Evolutionary conservation across 2,888 invertebrate genomes (phyloP).

Genomic region (Strigamia transsilvanica): DNA sequence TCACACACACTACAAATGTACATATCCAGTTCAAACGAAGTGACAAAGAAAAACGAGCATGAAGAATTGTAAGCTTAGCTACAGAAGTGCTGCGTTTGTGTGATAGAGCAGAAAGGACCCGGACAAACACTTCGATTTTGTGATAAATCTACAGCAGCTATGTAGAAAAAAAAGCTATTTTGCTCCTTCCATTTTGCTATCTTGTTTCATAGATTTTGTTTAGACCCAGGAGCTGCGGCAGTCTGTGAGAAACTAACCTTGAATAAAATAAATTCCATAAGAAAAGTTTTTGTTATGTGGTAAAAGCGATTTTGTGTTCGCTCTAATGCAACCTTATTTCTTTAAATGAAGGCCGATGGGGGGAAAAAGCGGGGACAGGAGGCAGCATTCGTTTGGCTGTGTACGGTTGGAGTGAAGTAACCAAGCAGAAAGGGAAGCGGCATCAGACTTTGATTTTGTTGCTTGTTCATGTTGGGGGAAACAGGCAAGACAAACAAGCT

Average conservation of each 20-base stretch:
- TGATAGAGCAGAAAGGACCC: background rate
- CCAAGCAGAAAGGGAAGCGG: conserved; percentile 15
- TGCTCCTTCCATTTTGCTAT: background rate
- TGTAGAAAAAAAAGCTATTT: background rate
- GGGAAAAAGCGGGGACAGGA: background rate
- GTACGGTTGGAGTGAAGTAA: conserved; percentile 12
- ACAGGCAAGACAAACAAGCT: conserved; percentile 31
- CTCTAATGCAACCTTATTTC: conserved; percentile 47
- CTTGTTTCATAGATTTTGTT: background rate
- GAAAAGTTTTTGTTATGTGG: conserved; percentile 2
- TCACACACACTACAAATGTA: background rate
- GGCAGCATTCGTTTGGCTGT: background rate
- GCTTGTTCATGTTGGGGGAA: conserved; percentile 11
- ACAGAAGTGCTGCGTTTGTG: background rate
- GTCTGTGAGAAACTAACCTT: background rate
- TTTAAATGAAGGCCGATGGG: background rate
- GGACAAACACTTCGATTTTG: conserved; percentile 4
- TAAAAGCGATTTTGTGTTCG: conserved; percentile 43
- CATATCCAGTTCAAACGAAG: background rate
- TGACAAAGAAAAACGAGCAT: conserved; percentile 15
- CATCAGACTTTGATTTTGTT: conserved; percentile 40
- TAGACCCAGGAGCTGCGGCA: background rate
- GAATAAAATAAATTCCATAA: background rate
- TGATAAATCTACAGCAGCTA: background rate
- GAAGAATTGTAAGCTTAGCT: conserved; percentile 19